Evolutionary conservation across 2,797 vertebrate genomes (phyloP), one percentile per base, ranked within the genome.

Genomic region (Merluccius polli): DNA sequence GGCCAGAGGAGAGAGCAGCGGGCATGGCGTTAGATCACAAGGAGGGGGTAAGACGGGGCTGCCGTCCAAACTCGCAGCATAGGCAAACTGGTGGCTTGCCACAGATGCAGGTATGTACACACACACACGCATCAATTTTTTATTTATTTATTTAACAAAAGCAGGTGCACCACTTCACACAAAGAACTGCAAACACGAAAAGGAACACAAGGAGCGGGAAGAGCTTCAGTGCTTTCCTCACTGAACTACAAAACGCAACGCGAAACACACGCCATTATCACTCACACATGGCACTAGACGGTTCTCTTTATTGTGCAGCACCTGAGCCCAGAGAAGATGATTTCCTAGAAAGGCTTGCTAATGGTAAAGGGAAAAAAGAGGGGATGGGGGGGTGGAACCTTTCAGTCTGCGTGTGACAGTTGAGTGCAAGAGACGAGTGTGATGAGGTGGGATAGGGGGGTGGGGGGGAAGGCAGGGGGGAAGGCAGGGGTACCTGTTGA

Each of bases 331-430:
- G 72, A 94, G 90, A 85, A 93, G 92, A 88, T 90, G 93, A 87
- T 93, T 94, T 83, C 93, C 92, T 88, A 94, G 86, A 92, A 95
- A 92, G 81, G 90, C 92, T 90, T 95, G 94, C 94, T 95, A 89
- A 88, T 87, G 84, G 89, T 81, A 79, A 87, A 86, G 75, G 82
- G 70, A 78, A 77, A 86, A 67, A 35, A 74, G 41, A 52, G 35
- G 35, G 36, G 68, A 35, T 35, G 73, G 36, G 10, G 24, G 18
- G 12, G 16, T 41, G 44, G 63, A 16, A 72, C 32, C 59, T 65
- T 59, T 65, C 59, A 65, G 59, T 65, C 59, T 27, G n/a, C n/a
- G 52, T 59, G 52, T 48, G 52, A 59, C 52, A 24, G 52, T 65
- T 65, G 24, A 65, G n/a, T 27, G 59, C n/a, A 27, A 27, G 10